These are phyloP conservation scores for Gastrophryne carolinensis DNA, from an alignment of 2,797 vertebrate species.

Conservation along the genomic window DNA sequence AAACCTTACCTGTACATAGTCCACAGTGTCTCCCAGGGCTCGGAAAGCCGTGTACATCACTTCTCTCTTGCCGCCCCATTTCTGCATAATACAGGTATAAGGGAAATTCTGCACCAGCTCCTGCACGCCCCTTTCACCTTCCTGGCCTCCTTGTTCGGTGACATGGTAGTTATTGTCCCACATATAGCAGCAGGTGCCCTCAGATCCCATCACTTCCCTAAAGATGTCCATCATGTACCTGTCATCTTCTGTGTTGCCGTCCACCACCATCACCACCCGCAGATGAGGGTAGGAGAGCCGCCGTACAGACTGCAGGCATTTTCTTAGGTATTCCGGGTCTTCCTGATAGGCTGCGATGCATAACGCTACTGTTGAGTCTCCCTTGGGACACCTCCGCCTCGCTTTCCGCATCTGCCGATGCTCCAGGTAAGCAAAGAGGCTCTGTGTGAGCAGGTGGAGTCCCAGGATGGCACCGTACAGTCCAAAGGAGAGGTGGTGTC, in stretches of 20 bases:
- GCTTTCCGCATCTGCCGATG: slow-evolving; percentile 83
- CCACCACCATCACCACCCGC: slow-evolving; percentile 95
- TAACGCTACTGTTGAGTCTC: slow-evolving; percentile 78
- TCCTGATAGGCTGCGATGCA: slow-evolving; percentile 97
- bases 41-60: slow-evolving; percentile 99
- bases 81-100: slow-evolving; percentile 91
- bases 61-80: slow-evolving; percentile 96
- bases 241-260: slow-evolving; percentile 89
- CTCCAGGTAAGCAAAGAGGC: slow-evolving; percentile 94
- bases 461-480: slow-evolving; percentile 95
- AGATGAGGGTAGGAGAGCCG: slow-evolving; percentile 88
- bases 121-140: slow-evolving; percentile 75
- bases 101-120: slow-evolving; percentile 76
- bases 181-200: slow-evolving; percentile 78
- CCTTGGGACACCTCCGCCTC: slow-evolving; percentile 68
- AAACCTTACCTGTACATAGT: slow-evolving; percentile 93
- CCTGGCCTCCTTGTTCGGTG: slow-evolving; percentile 69
- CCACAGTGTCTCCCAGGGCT: slow-evolving; percentile 89
- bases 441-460: slow-evolving; percentile 92
- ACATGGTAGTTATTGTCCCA: slow-evolving; percentile 93
- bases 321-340: slow-evolving; percentile 92
- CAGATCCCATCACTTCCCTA: slow-evolving; percentile 87
- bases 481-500: slow-evolving; percentile 96
- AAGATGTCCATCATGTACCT: slow-evolving; percentile 98
- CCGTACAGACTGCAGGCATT: slow-evolving; percentile 87